These are phyloP conservation scores for Dynastes hyllus DNA, from an alignment of 2,888 invertebrate genomes.

Conservation along the genomic window DNA sequence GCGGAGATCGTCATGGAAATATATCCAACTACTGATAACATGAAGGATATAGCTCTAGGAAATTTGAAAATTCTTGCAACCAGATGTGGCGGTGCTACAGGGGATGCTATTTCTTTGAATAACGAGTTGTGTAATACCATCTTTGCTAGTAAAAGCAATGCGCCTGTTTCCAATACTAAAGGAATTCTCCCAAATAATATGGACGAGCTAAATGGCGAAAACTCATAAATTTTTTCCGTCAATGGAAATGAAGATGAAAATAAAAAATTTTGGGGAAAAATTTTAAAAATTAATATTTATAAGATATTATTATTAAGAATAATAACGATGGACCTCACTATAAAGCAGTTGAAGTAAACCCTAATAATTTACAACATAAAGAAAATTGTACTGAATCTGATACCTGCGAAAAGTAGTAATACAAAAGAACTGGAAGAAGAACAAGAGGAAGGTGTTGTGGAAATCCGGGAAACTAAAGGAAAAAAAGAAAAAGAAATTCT, in stretches of 20 bases:
- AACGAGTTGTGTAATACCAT: not conserved
- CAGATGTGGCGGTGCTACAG: not conserved
- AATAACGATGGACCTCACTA: not conserved
- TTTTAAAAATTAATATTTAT: not conserved
- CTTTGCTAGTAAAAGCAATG: not conserved
- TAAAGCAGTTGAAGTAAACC: no score
- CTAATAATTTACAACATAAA: no score
- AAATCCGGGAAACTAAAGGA: no score
- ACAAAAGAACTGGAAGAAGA: no score
- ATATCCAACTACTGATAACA: no score
- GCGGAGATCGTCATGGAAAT: no score
- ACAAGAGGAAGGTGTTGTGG: no score
- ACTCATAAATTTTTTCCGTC: not conserved
- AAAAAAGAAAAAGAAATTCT: no score
- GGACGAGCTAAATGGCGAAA: not conserved
- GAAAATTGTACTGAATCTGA: no score
- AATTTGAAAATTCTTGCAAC: slow-evolving; percentile 1
- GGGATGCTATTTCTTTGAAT: not conserved
- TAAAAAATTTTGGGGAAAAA: not conserved
- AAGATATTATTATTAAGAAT: not conserved
- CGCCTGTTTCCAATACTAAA: not conserved
- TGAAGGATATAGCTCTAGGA: not conserved
- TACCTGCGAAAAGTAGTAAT: no score
- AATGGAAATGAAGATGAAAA: not conserved
- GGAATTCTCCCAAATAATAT: not conserved